Percentiles rank a stretch among this genome's conserved stretches.
These are phyloP conservation scores for Hyposoter didymator DNA, from an alignment of 2,888 invertebrate species.

Conservation along the genomic window DNA sequence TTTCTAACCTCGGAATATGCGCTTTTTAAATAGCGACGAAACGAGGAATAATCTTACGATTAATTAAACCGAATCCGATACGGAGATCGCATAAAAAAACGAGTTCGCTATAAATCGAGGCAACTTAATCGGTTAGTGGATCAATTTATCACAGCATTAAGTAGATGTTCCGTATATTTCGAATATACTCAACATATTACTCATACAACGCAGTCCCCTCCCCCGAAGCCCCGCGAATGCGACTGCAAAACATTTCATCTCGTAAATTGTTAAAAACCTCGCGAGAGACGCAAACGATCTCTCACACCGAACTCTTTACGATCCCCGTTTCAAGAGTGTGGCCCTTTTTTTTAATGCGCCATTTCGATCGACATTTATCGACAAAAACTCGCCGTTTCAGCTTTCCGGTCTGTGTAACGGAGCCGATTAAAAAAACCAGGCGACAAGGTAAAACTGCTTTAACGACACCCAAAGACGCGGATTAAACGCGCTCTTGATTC, in stretches of 20 bases:
- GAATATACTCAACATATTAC: not conserved
- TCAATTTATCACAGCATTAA: conserved; percentile 56
- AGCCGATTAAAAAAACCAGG: conserved; percentile 64
- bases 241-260: conserved; percentile 61
- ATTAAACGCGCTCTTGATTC: conserved; percentile 51
- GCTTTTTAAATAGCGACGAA: not conserved
- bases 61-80: conserved; percentile 8
- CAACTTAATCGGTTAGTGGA: conserved; percentile 52
- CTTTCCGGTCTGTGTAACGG: conserved; percentile 19
- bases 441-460: conserved; percentile 70
- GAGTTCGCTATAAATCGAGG: conserved; percentile 60
- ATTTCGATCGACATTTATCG: conserved; percentile 66
- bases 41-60: not conserved
- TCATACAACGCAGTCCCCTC: not conserved
- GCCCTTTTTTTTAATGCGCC: conserved; percentile 57
- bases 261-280: conserved; percentile 44
- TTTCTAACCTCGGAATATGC: not conserved
- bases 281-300: conserved; percentile 50
- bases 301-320: conserved; percentile 53
- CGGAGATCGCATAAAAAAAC: conserved; percentile 28
- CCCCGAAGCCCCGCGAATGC: conserved; percentile 49
- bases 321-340: conserved; percentile 58
- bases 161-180: conserved; percentile 13
- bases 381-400: conserved; percentile 25
- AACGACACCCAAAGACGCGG: conserved; percentile 67